Percentiles rank a stretch among this genome's conserved stretches.
Evolutionary conservation across 2,888 invertebrate species (phyloP).

Genomic region (Julus scandinavius): DNA sequence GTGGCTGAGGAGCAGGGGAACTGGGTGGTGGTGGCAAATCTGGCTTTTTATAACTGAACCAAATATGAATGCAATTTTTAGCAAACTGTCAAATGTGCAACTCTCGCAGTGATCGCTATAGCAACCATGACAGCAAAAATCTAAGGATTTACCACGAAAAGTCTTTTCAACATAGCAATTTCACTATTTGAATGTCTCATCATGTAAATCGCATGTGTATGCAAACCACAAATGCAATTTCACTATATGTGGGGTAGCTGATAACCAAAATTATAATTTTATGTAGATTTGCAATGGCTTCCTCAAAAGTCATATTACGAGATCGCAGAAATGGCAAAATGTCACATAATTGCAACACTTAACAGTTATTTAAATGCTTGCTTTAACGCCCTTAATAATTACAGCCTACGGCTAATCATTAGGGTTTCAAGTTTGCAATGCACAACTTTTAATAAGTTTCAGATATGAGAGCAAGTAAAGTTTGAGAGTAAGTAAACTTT

Average conservation of each 20-base stretch:
- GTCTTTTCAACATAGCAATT: background rate
- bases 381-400: background rate
- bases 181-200: background rate
- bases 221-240: background rate
- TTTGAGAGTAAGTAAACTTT: background rate
- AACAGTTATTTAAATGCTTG: too few species aligned
- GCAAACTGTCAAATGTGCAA: background rate
- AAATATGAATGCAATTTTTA: slow-evolving; percentile 25
- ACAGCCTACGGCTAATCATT: too few species aligned
- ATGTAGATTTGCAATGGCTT: background rate
- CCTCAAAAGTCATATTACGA: background rate
- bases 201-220: background rate
- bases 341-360: too few species aligned
- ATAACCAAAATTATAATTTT: background rate
- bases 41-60: slow-evolving; percentile 59
- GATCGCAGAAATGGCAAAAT: too few species aligned
- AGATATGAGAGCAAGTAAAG: too few species aligned
- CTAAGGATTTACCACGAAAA: background rate
- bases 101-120: background rate
- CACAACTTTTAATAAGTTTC: too few species aligned
- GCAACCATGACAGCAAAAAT: background rate
- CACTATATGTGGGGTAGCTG: background rate
- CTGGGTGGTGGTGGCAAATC: slow-evolving; percentile 73
- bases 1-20: slow-evolving; percentile 72
- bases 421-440: too few species aligned